phyloP scores from a whole-genome alignment of 1,140 invertebrate species.

The Drosophila dunni region DNA sequence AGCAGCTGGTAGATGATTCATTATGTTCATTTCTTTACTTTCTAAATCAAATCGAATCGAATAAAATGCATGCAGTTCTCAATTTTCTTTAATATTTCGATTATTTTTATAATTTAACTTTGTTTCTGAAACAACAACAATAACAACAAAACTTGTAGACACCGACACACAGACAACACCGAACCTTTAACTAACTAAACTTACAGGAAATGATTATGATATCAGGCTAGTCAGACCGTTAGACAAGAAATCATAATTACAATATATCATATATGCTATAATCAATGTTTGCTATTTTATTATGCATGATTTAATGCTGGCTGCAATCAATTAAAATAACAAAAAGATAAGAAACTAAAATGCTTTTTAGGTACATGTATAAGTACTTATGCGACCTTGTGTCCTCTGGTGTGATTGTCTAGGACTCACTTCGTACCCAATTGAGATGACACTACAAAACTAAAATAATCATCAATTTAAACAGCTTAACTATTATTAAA shows the following conservation, averaged over 20 bases:
- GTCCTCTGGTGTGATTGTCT: constrained; percentile 58
- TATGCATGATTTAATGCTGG: constrained; percentile 81
- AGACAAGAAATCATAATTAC: constrained; percentile 26
- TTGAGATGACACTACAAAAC: constrained; percentile 1
- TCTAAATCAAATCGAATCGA: constrained; percentile 13
- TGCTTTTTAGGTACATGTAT: constrained; percentile 57
- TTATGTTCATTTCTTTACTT: constrained; percentile 42
- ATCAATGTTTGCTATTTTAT: constrained; percentile 49
- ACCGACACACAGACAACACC: constrained; percentile 50
- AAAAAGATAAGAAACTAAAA: constrained; percentile 13
- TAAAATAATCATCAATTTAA: constrained; percentile 4
- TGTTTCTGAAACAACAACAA: constrained; percentile 19
- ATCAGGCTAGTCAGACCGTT: constrained; percentile 29
- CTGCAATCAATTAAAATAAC: constrained; percentile 45
- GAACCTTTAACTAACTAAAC: constrained; percentile 30
- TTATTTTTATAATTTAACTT: constrained; percentile 44
- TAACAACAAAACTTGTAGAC: constrained; percentile 47
- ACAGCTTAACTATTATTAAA: constrained; percentile 1
- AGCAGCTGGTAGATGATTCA: constrained; percentile 58
- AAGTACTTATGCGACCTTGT: constrained; percentile 17
- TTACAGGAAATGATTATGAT: background rate
- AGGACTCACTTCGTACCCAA: constrained; percentile 44
- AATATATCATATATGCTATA: constrained; percentile 20
- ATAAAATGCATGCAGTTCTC: constrained; percentile 48
- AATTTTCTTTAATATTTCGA: constrained; percentile 33